A percentile compares a stretch with the other conserved stretches of the same genome.
Conservation (phyloP, 1,140 invertebrate species). For the Littorina saxatilis region DNA sequence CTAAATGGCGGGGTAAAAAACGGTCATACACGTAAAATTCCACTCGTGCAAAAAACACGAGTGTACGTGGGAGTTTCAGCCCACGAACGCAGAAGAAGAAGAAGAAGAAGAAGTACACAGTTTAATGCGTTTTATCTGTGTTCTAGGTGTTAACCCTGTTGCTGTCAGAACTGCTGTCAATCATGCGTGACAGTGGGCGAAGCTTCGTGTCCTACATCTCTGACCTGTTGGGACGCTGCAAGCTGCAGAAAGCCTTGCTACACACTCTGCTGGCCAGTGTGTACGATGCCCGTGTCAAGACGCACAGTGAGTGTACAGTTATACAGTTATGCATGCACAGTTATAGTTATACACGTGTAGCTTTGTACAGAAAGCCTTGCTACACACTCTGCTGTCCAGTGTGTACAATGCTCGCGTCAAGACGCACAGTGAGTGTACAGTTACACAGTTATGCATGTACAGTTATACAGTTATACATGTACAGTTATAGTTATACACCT, state of each 20-base stretch:
- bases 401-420: slow-evolving; percentile 78
- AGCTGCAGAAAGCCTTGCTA: slow-evolving; percentile 92
- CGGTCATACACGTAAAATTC: no score
- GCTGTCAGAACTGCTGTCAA: slow-evolving; percentile 86
- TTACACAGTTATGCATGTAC: no score
- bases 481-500: no score
- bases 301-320: not conserved
- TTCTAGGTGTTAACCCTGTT: slow-evolving; percentile 88
- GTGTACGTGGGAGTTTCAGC: no score
- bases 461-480: no score
- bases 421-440: not conserved
- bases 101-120: no score
- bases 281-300: slow-evolving; percentile 73
- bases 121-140: no score
- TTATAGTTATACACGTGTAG: no score
- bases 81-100: no score
- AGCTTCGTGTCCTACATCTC: slow-evolving; percentile 89
- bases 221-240: slow-evolving; percentile 88
- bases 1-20: no score
- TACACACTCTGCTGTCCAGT: slow-evolving; percentile 89
- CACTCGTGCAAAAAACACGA: no score
- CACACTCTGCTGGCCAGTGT: slow-evolving; percentile 90
- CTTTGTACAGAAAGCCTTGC: slow-evolving; percentile 92
- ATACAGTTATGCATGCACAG: no score
- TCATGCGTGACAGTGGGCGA: slow-evolving; percentile 88